Percentiles rank a stretch among this genome's conserved stretches.
Evolutionary conservation across 2,888 invertebrate genomes (phyloP).

Genomic region (Megamerina dolium): DNA sequence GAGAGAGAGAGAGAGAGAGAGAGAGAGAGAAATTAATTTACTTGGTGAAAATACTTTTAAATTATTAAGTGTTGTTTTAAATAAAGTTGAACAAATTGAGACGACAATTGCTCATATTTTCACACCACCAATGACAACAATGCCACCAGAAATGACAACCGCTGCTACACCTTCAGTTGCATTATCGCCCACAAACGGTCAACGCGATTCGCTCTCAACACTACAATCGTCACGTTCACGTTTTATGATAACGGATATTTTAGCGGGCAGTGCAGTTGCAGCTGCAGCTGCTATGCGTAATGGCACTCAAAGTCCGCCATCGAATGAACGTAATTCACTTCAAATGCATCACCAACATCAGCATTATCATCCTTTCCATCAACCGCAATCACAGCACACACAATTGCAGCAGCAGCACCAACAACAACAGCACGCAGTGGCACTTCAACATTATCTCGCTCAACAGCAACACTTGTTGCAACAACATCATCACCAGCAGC

Average conservation of each 20-base stretch:
- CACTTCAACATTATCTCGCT: conserved; percentile 35
- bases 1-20: no score
- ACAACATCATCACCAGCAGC: conserved; percentile 32
- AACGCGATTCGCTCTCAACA: conserved; percentile 53
- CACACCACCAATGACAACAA: conserved; percentile 40
- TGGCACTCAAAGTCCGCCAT: conserved; percentile 16
- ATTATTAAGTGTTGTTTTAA: no score
- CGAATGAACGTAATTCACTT: conserved; percentile 6
- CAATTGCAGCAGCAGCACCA: conserved; percentile 28
- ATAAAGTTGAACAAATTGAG: no score
- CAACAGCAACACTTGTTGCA: conserved; percentile 38
- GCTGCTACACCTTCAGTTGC: conserved; percentile 32
- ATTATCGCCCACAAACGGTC: conserved; percentile 19
- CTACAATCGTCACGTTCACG: conserved; percentile 67
- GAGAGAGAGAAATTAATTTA: no score
- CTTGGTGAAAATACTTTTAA: no score
- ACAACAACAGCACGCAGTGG: conserved; percentile 26
- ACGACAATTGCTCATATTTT: no score
- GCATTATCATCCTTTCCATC: conserved; percentile 24
- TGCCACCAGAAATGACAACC: conserved; percentile 45
- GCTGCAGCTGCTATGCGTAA: conserved; percentile 36
- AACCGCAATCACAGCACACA: conserved; percentile 31
- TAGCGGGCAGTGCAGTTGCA: conserved; percentile 57
- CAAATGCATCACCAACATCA: conserved; percentile 20
- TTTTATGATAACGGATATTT: conserved; percentile 87